Conservation (phyloP, 2,113 vertebrate genomes). For the Eudyptes chrysolophus region DNA sequence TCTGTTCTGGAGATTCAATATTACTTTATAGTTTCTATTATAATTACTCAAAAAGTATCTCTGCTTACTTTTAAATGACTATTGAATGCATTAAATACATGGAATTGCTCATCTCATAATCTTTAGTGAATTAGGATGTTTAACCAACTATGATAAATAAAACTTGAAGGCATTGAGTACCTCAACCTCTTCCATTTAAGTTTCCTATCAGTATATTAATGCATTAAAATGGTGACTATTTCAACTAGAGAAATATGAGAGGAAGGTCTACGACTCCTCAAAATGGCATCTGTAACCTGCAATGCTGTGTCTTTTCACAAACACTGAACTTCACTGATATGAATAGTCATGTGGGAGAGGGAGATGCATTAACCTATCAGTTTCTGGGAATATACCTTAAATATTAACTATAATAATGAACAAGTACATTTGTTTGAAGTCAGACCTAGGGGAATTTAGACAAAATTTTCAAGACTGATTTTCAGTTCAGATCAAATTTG, state of each 20-base stretch:
- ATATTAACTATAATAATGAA: neutral
- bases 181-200: neutral
- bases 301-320: neutral
- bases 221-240: neutral
- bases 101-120: neutral
- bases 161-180: neutral
- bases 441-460: neutral
- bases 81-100: neutral
- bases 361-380: neutral
- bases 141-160: neutral
- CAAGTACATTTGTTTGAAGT: neutral
- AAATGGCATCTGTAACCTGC: neutral
- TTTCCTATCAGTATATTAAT: neutral
- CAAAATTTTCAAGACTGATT: neutral
- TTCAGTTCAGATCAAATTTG: neutral
- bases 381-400: neutral
- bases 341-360: neutral
- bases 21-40: neutral
- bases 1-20: neutral
- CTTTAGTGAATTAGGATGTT: neutral
- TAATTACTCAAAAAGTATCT: neutral
- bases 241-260: neutral
- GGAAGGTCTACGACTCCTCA: neutral
- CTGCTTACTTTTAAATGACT: neutral
- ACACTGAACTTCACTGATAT: neutral